Base-by-base conservation (phyloP, 2,888 invertebrate species). In the Lasius fuliginosus region DNA sequence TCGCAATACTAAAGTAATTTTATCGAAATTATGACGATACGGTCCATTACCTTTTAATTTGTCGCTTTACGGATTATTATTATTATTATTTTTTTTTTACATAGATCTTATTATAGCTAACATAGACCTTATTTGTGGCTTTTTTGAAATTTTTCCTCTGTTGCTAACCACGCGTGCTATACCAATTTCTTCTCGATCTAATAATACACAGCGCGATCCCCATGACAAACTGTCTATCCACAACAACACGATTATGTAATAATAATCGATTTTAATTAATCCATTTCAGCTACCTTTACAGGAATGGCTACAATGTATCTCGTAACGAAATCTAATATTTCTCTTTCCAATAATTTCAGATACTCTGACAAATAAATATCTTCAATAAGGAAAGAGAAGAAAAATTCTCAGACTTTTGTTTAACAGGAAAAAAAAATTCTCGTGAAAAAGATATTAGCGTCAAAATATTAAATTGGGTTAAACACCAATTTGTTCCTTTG, bases 211-310 rank as follows among this genome's bases (percentile, higher is more conserved):
- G 40, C 46, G 56, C 18, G 33, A 69, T 15, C 36, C 65, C 60
- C 36, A 18, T 36, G 67, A 53, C 75, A 77, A 60, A 40, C 23
- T 49, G 56, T 58, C 81, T 33, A 79, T 62, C 71, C 30, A 69
- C 30, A 69, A 36, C 30, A 49, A 79, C 73, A 77, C 53, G 27
- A 68, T 65, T 62, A 74, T 75, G 68, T 75, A 84, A 65, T 46
- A 82, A 82, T 87, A 85, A 89, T 77, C 67, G 30, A 87, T 69
- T 56, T 46, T 68, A 69, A 88, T 88, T 86, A 85, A 73, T 75
- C 82, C 85, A 85, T 86, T 88, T 87, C 90, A 89, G 86, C 89
- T 67, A 69, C 73, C 86, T 85, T 89, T 87, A 76, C 89, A 90
- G 90, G 89, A 90, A 86, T 83, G 86, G 89, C 73, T 62, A 77